Percentiles rank a stretch among this genome's conserved stretches.
Evolutionary conservation across 2,888 invertebrate species (phyloP).

Genomic region (Stenchaetothrips biformis): DNA sequence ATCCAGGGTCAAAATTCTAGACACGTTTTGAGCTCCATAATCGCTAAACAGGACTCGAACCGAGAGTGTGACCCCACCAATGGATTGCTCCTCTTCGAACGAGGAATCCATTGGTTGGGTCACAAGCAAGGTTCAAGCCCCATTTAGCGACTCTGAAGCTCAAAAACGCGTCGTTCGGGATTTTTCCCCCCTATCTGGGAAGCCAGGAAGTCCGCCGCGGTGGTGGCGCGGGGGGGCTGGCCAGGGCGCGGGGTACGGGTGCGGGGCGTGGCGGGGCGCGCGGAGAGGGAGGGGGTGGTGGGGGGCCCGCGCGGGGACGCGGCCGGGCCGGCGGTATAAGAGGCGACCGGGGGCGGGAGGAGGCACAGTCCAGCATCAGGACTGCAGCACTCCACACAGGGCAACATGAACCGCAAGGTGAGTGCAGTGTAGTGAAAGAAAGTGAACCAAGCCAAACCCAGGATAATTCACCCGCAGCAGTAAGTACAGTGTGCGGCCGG

Average conservation of each 20-base stretch:
- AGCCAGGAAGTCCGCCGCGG: constrained; percentile 6
- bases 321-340: not conserved
- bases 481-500: too few species aligned
- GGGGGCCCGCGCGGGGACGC: not conserved
- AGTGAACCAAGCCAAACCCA: not conserved
- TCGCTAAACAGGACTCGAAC: too few species aligned
- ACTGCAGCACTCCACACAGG: constrained; percentile 17
- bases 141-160: too few species aligned
- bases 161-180: too few species aligned
- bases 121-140: too few species aligned
- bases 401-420: constrained; percentile 22
- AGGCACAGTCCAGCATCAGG: constrained; percentile 20
- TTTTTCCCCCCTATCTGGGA: too few species aligned
- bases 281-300: not conserved
- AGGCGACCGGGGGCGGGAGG: constrained; percentile 13
- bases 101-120: too few species aligned
- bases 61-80: too few species aligned
- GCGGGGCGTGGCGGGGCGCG: not conserved
- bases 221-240: not conserved
- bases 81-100: too few species aligned
- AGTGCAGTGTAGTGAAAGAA: constrained; percentile 16
- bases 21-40: too few species aligned
- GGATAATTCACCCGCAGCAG: too few species aligned
- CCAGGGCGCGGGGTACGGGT: not conserved
- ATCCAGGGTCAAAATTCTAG: too few species aligned